phyloP scores from a whole-genome alignment of 2,797 vertebrate species.

The Hozukius guyotensis region DNA sequence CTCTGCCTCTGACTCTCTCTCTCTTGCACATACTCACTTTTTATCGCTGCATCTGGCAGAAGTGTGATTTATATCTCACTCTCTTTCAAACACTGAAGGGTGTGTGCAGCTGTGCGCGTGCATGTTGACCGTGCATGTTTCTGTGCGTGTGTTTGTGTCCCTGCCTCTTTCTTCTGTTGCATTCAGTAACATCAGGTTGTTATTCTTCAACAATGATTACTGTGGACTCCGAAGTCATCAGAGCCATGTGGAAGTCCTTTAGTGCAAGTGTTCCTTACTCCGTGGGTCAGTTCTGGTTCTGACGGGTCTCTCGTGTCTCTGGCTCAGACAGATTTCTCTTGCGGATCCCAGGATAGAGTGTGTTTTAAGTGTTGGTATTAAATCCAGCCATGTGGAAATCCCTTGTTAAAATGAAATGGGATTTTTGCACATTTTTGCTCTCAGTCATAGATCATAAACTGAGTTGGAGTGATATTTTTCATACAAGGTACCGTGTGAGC shows the following conservation, averaged over 20 bases:
- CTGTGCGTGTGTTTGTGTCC: background rate
- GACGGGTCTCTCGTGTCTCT: conserved; percentile 57
- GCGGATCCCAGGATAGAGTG: conserved; percentile 25
- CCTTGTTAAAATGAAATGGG: conserved; percentile 42
- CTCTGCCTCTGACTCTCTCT: background rate
- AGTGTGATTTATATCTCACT: conserved; percentile 71
- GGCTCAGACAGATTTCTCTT: conserved; percentile 38
- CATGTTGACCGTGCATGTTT: background rate
- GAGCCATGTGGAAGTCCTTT: conserved; percentile 72
- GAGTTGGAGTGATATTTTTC: conserved; percentile 5
- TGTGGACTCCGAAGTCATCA: conserved; percentile 39
- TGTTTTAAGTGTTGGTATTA: conserved; percentile 31
- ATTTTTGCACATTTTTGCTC: conserved; percentile 28
- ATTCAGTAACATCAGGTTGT: conserved; percentile 54
- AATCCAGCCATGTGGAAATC: conserved; percentile 53
- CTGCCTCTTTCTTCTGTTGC: conserved; percentile 21
- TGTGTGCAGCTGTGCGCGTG: conserved; percentile 66
- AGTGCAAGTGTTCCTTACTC: conserved; percentile 47
- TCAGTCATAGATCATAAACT: conserved; percentile 23
- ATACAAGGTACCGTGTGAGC: background rate
- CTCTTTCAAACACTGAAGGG: conserved; percentile 60
- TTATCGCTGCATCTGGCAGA: conserved; percentile 69
- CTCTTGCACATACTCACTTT: conserved; percentile 22
- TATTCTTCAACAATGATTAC: conserved; percentile 45
- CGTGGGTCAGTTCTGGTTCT: conserved; percentile 42